Conservation (phyloP, 2,113 vertebrate genomes). For the Tychaedon coryphoeus region DNA sequence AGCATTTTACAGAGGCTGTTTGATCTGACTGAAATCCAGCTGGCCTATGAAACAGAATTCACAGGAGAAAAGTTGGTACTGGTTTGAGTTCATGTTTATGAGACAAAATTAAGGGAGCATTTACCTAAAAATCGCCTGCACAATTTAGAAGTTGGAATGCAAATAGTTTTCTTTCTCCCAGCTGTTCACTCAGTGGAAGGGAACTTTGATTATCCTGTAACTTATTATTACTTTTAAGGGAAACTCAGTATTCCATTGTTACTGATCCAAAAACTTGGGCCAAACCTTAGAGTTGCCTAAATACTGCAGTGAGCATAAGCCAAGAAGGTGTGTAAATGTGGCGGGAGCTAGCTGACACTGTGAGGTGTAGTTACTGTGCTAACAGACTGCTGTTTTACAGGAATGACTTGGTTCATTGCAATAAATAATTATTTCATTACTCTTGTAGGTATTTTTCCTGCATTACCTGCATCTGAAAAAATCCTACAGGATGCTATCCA, state of each 20-base stretch:
- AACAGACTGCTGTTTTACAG: neutral
- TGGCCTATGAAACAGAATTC: neutral
- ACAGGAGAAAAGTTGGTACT: neutral
- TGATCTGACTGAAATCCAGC: neutral
- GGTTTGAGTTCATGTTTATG: neutral
- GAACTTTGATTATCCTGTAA: neutral
- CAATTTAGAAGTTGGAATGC: neutral
- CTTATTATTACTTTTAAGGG: neutral
- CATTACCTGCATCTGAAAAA: conserved; percentile 74
- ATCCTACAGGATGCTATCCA: conserved; percentile 73
- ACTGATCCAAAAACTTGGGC: neutral
- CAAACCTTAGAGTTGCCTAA: neutral
- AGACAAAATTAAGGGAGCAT: neutral
- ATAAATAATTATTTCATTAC: neutral
- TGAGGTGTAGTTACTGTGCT: neutral
- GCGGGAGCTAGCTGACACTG: neutral
- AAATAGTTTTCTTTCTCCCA: neutral
- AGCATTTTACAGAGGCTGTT: neutral
- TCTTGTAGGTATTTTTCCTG: conserved; percentile 77
- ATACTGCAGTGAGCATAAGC: neutral
- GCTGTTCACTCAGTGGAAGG: neutral
- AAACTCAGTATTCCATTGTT: neutral
- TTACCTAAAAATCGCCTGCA: neutral
- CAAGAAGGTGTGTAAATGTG: neutral
- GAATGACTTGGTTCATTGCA: neutral